These are phyloP conservation scores for Antheraea mylitta DNA, from an alignment of 1,140 invertebrate genomes.

Conservation along the genomic window DNA sequence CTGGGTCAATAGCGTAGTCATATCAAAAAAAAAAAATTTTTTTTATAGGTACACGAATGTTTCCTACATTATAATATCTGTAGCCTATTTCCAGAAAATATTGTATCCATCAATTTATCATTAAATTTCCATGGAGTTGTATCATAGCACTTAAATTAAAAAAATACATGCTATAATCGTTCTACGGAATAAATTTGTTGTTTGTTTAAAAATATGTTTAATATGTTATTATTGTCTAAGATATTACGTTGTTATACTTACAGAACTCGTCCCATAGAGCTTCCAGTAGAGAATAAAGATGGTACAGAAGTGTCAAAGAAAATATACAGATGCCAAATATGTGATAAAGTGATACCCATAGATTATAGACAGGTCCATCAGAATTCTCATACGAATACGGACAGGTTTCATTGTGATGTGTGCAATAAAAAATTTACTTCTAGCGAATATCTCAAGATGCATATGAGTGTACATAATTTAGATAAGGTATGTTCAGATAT, in stretches of 20 bases:
- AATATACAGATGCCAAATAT: conserved; percentile 74
- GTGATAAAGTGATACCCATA: conserved; percentile 80
- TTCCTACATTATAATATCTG: too few relatives aligned
- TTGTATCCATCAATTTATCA: too few relatives aligned
- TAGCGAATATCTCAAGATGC: conserved; percentile 83
- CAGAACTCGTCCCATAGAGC: conserved; percentile 60
- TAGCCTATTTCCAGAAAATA: too few relatives aligned
- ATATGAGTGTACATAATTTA: conserved; percentile 82
- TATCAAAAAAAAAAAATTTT: too few relatives aligned
- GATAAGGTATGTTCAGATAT: conserved; percentile 63
- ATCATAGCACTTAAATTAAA: too few relatives aligned
- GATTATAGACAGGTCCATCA: conserved; percentile 83
- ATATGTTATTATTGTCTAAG: too few relatives aligned
- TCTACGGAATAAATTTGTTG: too few relatives aligned
- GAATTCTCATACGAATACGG: conserved; percentile 79
- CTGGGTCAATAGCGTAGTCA: too few relatives aligned
- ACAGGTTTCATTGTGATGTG: conserved; percentile 80
- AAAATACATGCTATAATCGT: neutral
- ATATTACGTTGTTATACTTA: neutral
- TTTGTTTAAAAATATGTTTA: too few relatives aligned
- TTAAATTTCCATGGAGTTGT: too few relatives aligned
- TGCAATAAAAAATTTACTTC: conserved; percentile 85
- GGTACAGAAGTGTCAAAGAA: conserved; percentile 33
- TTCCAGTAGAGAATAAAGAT: conserved; percentile 47
- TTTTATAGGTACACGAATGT: too few relatives aligned